Base-by-base conservation (phyloP, 2,888 invertebrate genomes). In the Heliconius charithonia region DNA sequence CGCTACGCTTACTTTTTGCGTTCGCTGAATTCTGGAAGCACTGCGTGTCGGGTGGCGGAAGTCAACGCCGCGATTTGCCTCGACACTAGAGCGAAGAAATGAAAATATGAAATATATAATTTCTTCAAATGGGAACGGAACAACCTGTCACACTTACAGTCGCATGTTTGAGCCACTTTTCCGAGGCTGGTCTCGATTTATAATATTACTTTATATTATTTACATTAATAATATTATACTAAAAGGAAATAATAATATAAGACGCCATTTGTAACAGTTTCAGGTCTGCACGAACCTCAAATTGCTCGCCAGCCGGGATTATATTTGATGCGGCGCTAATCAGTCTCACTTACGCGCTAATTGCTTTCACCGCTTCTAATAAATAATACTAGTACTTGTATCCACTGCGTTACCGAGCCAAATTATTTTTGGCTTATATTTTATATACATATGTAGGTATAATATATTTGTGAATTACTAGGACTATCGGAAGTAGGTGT, bases 241-340 rank as follows among this genome's bases (percentile, higher is more conserved):
- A 32, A 56, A 32, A 59, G 3, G 13, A 13, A 29, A 29, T 72
- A 10, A 10, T 56, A 29, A 32, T 56, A 51, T 3, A 51, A n/a
- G 2, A n/a, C 16, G 6, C n/a, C 56, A n/a, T 51, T 32, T 3
- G 12, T 25, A 16, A 27, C 25, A 69, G 7, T 41, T 7, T n/a
- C 70, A 83, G 51, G 80, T 90, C 84, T 51, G 25, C 9, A 80
- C 29, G 81, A 83, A 85, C 84, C 89, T 89, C 89, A 89, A 92
- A 92, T 93, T 92, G 88, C 90, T 85, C 83, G 84, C 87, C 87
- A 84, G 81, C 83, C 86, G 75, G 92, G 93, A 93, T 94, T 93
- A 93, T 87, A 89, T 90, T 87, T 90, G 92, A 91, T 89, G 88
- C 89, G 83, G 87, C 85, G 85, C 91, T 93, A 93, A 94, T 93